These are phyloP conservation scores for Seira ritae DNA, from an alignment of 2,888 invertebrate species.

Conservation along the genomic window DNA sequence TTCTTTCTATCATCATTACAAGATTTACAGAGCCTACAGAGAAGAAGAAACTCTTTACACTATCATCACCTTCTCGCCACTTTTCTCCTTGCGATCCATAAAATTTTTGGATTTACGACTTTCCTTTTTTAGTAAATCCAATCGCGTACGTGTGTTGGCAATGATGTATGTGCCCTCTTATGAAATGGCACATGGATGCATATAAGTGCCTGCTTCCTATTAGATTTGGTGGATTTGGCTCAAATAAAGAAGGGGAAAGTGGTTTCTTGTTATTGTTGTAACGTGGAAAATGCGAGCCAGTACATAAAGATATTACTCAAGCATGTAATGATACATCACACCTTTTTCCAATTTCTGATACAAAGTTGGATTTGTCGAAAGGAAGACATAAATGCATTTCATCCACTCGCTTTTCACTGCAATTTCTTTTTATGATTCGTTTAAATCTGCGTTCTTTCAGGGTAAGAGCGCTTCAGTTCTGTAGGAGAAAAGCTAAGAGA, in stretches of 20 bases:
- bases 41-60: slow-evolving; percentile 17
- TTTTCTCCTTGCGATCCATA: slow-evolving; percentile 14
- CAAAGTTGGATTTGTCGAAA: slow-evolving; percentile 28
- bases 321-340: slow-evolving; percentile 43
- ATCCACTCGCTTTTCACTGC: slow-evolving; percentile 41
- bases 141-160: slow-evolving; percentile 8
- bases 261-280: slow-evolving; percentile 13
- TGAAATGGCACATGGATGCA: background rate
- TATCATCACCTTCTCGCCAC: slow-evolving; percentile 7
- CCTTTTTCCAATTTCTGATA: slow-evolving; percentile 9
- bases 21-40: slow-evolving; percentile 39
- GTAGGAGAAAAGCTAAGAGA: background rate
- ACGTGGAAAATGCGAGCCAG: background rate
- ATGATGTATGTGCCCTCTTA: slow-evolving; percentile 6
- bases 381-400: slow-evolving; percentile 52
- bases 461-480: background rate
- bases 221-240: background rate
- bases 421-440: slow-evolving; percentile 24
- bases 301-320: slow-evolving; percentile 9
- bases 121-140: slow-evolving; percentile 42
- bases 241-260: background rate
- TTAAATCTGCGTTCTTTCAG: background rate
- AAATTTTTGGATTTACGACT: slow-evolving; percentile 54
- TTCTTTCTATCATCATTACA: slow-evolving; percentile 50
- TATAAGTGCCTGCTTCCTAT: background rate